Evolutionary conservation across 1,140 invertebrate species (phyloP), one percentile per base, ranked within the genome.

Genomic region (Goniozus legneri): DNA sequence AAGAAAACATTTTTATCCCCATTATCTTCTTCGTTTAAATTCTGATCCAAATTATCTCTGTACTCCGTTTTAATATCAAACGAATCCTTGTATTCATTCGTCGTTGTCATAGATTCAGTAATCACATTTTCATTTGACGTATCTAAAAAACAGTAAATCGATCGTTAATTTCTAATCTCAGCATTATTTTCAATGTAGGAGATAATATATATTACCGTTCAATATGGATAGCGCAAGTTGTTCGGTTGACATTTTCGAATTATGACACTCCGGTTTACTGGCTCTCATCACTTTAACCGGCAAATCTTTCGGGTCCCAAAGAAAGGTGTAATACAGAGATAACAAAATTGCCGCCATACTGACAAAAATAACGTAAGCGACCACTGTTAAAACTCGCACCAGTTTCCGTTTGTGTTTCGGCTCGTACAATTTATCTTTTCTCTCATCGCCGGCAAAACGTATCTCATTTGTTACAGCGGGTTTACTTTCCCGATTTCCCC

Each of bases 331-430:
- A 77, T 97, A 98, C 8, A 96, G 79, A 0, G 92, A 95, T 18
- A 98, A 80, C 68, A 97, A 89, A 52, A 97, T 94, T 3, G 94
- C 95, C 0, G 92, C 94, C 50, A 95, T 77, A 10, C 94, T 97
- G 47, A 98, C 95, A 54, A 91, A 92, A 63, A 97, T 86, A 39
- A 97, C 86, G 75, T 98, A 98, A 7, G 93, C 92, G 49, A 97
- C 82, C 22, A 98, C 95, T 1, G 94, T 97, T 46, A 97, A 79
- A 40, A 97, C 88, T n/a, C 94, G 83, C 24, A 97, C 80, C 57
- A 88, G 77, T 75, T 94, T 94, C 69, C 89, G 89, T 65, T 92
- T 88, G 54, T 88, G 84, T 66, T 89, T 89, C 1, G 85, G 80
- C 58, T 90, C 86, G 75, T 91, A 92, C 40, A 90, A 78, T 51